Conservation (phyloP, 1,140 invertebrate species). For the Drosophila ohnishii region DNA sequence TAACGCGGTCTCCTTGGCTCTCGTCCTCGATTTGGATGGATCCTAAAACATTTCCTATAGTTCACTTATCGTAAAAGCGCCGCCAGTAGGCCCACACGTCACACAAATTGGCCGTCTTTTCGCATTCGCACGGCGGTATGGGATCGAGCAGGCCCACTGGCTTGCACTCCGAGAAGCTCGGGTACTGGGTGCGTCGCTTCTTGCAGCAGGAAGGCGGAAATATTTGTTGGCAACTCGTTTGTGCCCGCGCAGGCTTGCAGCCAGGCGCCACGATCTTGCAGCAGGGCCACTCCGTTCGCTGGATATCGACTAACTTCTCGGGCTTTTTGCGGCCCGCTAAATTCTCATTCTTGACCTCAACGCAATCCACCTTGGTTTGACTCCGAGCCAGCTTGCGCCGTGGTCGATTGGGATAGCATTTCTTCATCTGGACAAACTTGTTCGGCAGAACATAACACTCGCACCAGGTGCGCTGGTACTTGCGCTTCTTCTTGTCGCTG, state of each 20-base stretch:
- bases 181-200: constrained; percentile 35
- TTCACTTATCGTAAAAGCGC: not conserved
- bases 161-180: constrained; percentile 53
- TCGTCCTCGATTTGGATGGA: not conserved
- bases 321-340: not conserved
- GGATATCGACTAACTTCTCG: constrained; percentile 12
- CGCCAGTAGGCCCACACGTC: constrained; percentile 36
- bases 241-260: not conserved
- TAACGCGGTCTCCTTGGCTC: not conserved
- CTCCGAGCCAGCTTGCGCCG: not conserved
- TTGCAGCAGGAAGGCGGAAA: constrained; percentile 21
- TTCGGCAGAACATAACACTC: constrained; percentile 12
- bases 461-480: constrained; percentile 46
- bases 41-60: not conserved
- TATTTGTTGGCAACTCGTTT: not conserved
- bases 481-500: constrained; percentile 21
- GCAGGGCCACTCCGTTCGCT: constrained; percentile 12
- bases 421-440: not conserved
- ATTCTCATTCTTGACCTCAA: not conserved
- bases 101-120: constrained; percentile 16
- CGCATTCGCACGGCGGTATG: constrained; percentile 36
- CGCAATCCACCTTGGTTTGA: not conserved
- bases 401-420: constrained; percentile 10
- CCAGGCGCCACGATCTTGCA: constrained; percentile 17
- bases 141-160: constrained; percentile 6